Base-by-base conservation (phyloP, 2,797 vertebrate genomes). In the Anomalospiza imberbis region DNA sequence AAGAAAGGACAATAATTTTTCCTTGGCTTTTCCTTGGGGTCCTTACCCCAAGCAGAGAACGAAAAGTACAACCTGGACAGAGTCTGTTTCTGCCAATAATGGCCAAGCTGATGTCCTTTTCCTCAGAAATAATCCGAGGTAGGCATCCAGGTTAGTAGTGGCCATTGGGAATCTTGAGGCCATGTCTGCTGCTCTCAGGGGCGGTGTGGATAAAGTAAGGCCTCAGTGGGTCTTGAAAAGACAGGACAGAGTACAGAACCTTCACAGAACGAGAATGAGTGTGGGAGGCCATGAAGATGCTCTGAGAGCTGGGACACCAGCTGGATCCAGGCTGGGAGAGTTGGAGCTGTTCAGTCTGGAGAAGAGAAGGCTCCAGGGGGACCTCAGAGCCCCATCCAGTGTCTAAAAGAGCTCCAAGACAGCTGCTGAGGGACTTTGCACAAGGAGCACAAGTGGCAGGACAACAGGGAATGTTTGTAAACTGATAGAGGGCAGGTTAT, bases 211-310 rank as follows among this genome's bases (percentile, higher is more conserved):
- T 77, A 77, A 53, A 38, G 4, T 8, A 63, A 55, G 8, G 5
- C 3, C 26, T 10, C 12, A 19, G 7, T 3, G 48, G 45, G 17
- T 54, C 29, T 67, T 48, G 22, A 31, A 55, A 73, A 53, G 38
- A 2, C 10, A 44, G 0, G 1, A 45, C 8, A 67, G 36, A 61
- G 12, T 28, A 48, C 6, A 40, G 5, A 67, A 11, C 9, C 19
- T 50, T 71, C 48, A 17, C 6, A 44, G 3, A 29, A 17, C 12
- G 29, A 32, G 15, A 53, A 48, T 21, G 22, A 60, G 22, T 3
- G 8, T 36, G 47, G 40, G 47, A 84, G 26, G 12, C 18, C 22
- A 48, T 7, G 17, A 53, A 48, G 34, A 7, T 54, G 22, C 17
- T 58, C 87, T 12, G 15, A 32, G 31, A 14, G 14, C 17, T 73